These are phyloP conservation scores for Hypomecis punctinalis DNA, from an alignment of 2,888 invertebrate genomes.

Conservation along the genomic window DNA sequence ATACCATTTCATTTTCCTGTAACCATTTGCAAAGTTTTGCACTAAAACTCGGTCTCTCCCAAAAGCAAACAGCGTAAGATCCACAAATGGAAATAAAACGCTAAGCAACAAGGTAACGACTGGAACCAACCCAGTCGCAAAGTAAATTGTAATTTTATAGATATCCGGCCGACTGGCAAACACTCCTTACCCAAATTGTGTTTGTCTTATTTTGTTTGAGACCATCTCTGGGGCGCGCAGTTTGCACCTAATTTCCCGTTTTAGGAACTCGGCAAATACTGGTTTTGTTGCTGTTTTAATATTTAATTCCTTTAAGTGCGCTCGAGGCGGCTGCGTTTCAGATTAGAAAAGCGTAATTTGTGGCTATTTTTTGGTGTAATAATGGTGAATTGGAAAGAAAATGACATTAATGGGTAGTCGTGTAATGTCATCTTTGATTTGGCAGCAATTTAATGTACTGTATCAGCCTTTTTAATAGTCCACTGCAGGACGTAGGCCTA, in stretches of 20 bases:
- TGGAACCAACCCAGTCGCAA: slow-evolving; percentile 53
- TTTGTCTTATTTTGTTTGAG: slow-evolving; percentile 63
- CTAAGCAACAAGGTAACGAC: slow-evolving; percentile 45
- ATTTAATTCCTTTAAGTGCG: slow-evolving; percentile 31
- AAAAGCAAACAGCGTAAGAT: slow-evolving; percentile 27
- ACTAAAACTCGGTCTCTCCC: not conserved
- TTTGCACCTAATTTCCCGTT: slow-evolving; percentile 46
- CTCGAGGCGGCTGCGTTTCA: slow-evolving; percentile 32
- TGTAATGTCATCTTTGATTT: no score
- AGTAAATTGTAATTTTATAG: slow-evolving; percentile 63
- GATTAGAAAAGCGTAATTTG: slow-evolving; percentile 9
- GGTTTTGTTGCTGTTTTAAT: slow-evolving; percentile 32
- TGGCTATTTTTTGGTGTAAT: no score
- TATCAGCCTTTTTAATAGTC: no score
- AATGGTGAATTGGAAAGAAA: no score
- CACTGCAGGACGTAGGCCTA: no score
- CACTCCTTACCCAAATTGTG: slow-evolving; percentile 70
- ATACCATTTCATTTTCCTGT: no score
- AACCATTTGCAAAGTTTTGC: not conserved
- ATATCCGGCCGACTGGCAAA: slow-evolving; percentile 60
- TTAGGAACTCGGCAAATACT: slow-evolving; percentile 42
- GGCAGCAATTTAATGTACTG: no score
- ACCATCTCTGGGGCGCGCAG: slow-evolving; percentile 48
- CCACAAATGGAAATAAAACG: slow-evolving; percentile 39
- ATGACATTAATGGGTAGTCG: no score